A percentile compares a stretch with the other conserved stretches of the same genome.
phyloP scores from a whole-genome alignment of 1,140 invertebrate species.

The Grapholita molesta region DNA sequence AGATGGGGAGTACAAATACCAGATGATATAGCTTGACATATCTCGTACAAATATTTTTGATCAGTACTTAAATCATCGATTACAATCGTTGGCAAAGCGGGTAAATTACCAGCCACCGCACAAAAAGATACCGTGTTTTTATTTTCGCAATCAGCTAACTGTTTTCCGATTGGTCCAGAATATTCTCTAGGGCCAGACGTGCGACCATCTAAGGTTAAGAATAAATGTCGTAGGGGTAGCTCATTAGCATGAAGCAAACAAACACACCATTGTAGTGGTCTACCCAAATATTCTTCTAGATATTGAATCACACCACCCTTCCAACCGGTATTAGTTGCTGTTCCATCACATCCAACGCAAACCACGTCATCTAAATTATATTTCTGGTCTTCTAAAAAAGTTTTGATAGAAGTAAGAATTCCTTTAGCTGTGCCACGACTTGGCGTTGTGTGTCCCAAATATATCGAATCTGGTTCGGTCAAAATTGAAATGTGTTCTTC shows the following conservation, averaged over 20 bases:
- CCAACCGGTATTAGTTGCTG: constrained; percentile 18
- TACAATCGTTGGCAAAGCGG: constrained; percentile 22
- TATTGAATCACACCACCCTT: constrained; percentile 21
- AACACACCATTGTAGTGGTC: constrained; percentile 33
- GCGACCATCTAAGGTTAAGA: constrained; percentile 29
- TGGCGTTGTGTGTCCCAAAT: not conserved
- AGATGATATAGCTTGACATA: constrained; percentile 18
- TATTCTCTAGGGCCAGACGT: constrained; percentile 29
- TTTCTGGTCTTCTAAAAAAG: not conserved
- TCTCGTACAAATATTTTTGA: constrained; percentile 35
- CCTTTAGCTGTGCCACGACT: not conserved
- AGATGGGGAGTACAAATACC: constrained; percentile 20
- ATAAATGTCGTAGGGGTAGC: constrained; percentile 32
- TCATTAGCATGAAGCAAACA: constrained; percentile 34
- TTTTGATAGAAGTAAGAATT: not conserved
- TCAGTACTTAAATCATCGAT: constrained; percentile 22
- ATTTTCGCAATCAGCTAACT: constrained; percentile 27
- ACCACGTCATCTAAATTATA: not conserved
- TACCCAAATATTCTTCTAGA: constrained; percentile 18
- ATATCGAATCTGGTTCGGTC: not conserved
- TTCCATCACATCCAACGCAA: constrained; percentile 23
- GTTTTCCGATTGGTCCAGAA: constrained; percentile 27
- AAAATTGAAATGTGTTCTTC: constrained; percentile 8
- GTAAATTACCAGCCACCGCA: constrained; percentile 12
- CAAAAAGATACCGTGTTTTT: constrained; percentile 21